Evolutionary conservation across 2,888 invertebrate species (phyloP).

Genomic region (Mesoligia furuncula): DNA sequence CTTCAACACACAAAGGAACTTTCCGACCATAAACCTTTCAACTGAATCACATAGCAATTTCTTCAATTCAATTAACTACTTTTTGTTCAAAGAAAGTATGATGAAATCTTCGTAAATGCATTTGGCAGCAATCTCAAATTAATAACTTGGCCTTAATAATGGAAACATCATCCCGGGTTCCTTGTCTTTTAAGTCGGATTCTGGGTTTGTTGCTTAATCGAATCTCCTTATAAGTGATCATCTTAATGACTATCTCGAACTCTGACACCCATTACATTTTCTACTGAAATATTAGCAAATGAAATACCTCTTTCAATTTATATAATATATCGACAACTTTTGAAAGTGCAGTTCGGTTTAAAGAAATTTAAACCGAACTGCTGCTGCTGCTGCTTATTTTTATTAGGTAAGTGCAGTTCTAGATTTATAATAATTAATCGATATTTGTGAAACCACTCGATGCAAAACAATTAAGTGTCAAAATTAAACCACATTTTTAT

Average conservation of each 20-base stretch:
- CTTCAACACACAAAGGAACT: constrained; percentile 40
- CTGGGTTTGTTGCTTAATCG: constrained; percentile 36
- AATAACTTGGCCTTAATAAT: constrained; percentile 41
- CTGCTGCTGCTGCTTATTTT: no score
- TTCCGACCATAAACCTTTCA: constrained; percentile 27
- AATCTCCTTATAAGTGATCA: constrained; percentile 13
- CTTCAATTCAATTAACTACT: constrained; percentile 49
- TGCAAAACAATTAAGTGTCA: constrained; percentile 24
- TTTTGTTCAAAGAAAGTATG: constrained; percentile 60
- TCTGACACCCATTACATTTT: constrained; percentile 29
- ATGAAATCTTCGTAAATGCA: constrained; percentile 27
- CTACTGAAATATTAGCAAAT: constrained; percentile 1
- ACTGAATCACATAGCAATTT: constrained; percentile 43
- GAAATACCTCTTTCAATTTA: constrained; percentile 1
- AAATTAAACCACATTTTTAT: constrained; percentile 30
- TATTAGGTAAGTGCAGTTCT: background rate
- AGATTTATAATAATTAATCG: background rate
- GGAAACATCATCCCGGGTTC: constrained; percentile 18
- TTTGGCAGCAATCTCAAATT: constrained; percentile 42
- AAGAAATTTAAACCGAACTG: no score
- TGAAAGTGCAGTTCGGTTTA: background rate
- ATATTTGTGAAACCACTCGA: constrained; percentile 15
- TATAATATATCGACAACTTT: background rate
- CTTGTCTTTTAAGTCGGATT: constrained; percentile 38
- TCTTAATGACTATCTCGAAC: constrained; percentile 36